phyloP scores from a whole-genome alignment of 23 tunicate genomes.

The Botrylloides violaceus region DNA sequence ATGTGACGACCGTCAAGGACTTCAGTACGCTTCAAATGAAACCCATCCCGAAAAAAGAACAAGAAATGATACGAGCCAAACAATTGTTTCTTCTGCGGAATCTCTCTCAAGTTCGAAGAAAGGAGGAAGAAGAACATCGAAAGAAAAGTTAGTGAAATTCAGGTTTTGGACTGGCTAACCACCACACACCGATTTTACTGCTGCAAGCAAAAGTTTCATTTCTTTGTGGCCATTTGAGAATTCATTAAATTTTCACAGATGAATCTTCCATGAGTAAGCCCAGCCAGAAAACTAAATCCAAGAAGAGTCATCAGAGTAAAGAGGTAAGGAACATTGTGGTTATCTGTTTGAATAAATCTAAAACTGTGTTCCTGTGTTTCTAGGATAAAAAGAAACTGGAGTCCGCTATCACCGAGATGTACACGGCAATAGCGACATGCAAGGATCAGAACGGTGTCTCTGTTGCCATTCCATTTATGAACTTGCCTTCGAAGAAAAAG shows the following conservation, averaged over 20 bases:
- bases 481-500: slow-evolving; percentile 62
- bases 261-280: not conserved
- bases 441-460: slow-evolving; percentile 81
- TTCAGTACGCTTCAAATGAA: slow-evolving; percentile 27
- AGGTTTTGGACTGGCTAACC: not conserved
- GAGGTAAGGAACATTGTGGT: not conserved
- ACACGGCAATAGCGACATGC: slow-evolving; percentile 57
- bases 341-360: not conserved
- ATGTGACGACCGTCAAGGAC: slow-evolving; percentile 17
- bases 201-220: not conserved
- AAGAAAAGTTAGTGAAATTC: not conserved
- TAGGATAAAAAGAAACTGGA: slow-evolving; percentile 21
- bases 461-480: slow-evolving; percentile 79
- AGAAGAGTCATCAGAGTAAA: slow-evolving; percentile 2
- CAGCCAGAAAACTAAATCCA: not conserved
- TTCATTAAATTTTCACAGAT: too few relatives aligned
- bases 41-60: slow-evolving; percentile 39
- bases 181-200: not conserved
- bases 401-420: slow-evolving; percentile 41
- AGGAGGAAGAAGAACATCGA: not conserved
- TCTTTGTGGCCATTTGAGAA: too few relatives aligned
- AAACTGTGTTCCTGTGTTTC: not conserved
- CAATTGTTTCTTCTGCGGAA: slow-evolving; percentile 65
- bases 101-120: slow-evolving; percentile 34
- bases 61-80: slow-evolving; percentile 23